Base-by-base conservation (phyloP, 1,140 invertebrate genomes). In the Homarus americanus region DNA sequence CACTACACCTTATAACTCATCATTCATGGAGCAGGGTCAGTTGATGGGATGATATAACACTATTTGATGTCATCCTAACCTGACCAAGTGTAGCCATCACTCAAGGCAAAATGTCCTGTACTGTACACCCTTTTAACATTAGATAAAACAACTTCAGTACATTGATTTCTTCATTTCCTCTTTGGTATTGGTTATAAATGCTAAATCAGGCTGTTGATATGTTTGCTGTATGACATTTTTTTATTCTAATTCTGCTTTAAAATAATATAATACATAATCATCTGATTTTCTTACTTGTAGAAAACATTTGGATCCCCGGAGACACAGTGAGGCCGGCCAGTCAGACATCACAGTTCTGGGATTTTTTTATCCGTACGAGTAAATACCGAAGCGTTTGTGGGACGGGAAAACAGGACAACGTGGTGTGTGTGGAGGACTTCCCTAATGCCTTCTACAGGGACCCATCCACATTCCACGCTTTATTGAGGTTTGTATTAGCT, bases 401-500 rank as follows among this genome's bases (percentile, higher is more conserved):
- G 7, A 34, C 78, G 17, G 85, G 63, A 12, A 85, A 85, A 32
- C 49, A 24, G 2, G 86, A 58, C 12, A 91, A 92, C 53, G 72
- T 92, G 12, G 83, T 92, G 34, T 85, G 92, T 34, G 90, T 92
- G 7, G 92, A 92, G 73, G 92, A 92, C 80, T 86, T 92, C 20
- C 92, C 92, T 3, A 91, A 92, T 78, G 90, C 72, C 24, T 84
- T 92, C 38, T 36, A 72, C 69, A 80, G 91, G 66, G 91, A 91
- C 24, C 82, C 90, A n/a, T n/a, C 86, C 0, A 38, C 53, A 12
- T 83, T 92, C 36, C 91, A 92, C 38, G 28, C 63, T 24, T 75
- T 92, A 58, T 69, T 92, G 0, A 91, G 92, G 91, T 92, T 38
- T 12, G 80, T 53, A 20, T n/a, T 69, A 49, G 24, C 5, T 63